Evolutionary conservation across 2,113 vertebrate genomes (phyloP).

Genomic region (Ceratotherium simum): DNA sequence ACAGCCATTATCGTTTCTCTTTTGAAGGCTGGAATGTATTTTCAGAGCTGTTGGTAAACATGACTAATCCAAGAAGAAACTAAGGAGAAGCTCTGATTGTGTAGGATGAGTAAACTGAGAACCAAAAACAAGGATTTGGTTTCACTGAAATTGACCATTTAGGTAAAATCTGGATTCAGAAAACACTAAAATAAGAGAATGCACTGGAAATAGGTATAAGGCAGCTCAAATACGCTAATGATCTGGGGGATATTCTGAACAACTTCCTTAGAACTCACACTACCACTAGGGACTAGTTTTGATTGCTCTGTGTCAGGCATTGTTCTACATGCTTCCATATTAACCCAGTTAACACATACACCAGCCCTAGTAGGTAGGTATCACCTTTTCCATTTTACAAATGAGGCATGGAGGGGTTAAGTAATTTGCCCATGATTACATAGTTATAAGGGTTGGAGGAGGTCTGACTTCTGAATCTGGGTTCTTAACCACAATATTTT

Average conservation of each 20-base stretch:
- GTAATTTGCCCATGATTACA: not conserved
- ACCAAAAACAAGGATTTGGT: constrained; percentile 41
- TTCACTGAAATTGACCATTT: not conserved
- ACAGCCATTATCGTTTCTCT: constrained; percentile 68
- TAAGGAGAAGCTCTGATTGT: constrained; percentile 78
- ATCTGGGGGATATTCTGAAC: not conserved
- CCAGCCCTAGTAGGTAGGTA: not conserved
- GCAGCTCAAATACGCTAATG: not conserved
- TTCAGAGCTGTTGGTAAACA: constrained; percentile 76
- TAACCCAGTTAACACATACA: not conserved
- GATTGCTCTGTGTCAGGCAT: not conserved
- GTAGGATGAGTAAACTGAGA: constrained; percentile 67
- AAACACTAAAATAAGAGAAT: not conserved
- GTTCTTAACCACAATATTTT: not conserved
- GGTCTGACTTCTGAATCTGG: not conserved
- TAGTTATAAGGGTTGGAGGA: not conserved
- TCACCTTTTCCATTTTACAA: not conserved
- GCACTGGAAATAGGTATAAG: not conserved
- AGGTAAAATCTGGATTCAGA: constrained; percentile 25
- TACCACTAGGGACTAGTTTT: not conserved
- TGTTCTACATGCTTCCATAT: not conserved
- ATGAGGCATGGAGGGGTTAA: not conserved
- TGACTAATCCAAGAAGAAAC: constrained; percentile 73
- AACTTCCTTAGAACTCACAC: not conserved
- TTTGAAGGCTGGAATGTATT: constrained; percentile 53